A percentile compares a stretch with the other conserved stretches of the same genome.
These are phyloP conservation scores for Serranus cabrilla DNA, from an alignment of 2,797 vertebrate genomes.

Conservation along the genomic window DNA sequence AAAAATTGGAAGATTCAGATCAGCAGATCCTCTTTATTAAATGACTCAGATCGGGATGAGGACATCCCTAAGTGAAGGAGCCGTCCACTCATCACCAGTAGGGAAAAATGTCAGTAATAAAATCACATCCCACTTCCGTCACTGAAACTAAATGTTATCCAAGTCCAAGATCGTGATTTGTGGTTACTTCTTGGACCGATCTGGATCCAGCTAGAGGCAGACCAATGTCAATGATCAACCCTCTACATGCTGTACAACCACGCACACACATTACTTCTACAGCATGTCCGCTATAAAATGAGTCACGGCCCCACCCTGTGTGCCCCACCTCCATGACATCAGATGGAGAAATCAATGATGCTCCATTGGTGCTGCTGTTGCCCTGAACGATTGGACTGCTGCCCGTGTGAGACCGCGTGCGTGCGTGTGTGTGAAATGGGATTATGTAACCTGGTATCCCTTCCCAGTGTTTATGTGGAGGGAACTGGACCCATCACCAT, in stretches of 20 bases:
- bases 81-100: too few relatives aligned
- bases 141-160: too few relatives aligned
- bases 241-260: background rate
- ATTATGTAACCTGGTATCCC: conserved; percentile 59
- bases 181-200: too few relatives aligned
- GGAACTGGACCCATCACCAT: conserved; percentile 24
- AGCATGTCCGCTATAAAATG: background rate
- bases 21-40: too few relatives aligned
- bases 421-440: conserved; percentile 13
- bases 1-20: too few relatives aligned
- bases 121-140: too few relatives aligned
- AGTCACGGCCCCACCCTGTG: background rate
- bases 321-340: conserved; percentile 49
- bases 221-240: too few relatives aligned
- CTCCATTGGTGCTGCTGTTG: conserved; percentile 19
- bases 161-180: too few relatives aligned
- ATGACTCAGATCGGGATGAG: too few relatives aligned
- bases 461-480: conserved; percentile 38
- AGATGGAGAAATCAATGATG: conserved; percentile 49
- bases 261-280: background rate
- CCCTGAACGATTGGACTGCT: conserved; percentile 1
- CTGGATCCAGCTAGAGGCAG: too few relatives aligned
- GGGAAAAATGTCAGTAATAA: too few relatives aligned
- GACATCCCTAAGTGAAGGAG: too few relatives aligned
- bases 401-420: background rate